Percentiles rank a stretch among this genome's conserved stretches.
Evolutionary conservation across 2,113 vertebrate species (phyloP).

Genomic region (Mobula birostris): DNA sequence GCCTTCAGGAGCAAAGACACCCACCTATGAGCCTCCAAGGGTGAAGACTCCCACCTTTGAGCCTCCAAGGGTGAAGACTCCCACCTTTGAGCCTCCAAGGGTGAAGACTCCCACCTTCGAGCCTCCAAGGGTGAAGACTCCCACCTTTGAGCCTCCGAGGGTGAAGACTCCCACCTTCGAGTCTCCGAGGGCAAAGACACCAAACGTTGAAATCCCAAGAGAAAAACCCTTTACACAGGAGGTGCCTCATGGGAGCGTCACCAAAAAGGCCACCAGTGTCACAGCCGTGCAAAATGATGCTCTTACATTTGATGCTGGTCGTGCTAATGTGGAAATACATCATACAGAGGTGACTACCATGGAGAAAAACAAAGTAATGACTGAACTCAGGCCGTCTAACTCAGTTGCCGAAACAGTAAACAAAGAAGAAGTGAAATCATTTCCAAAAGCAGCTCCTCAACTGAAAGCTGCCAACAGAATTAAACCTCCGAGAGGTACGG

Average conservation of each 20-base stretch:
- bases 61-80: slow-evolving; percentile 42
- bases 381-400: slow-evolving; percentile 42
- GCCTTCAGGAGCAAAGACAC: slow-evolving; percentile 44
- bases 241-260: slow-evolving; percentile 49
- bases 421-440: slow-evolving; percentile 9
- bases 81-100: slow-evolving; percentile 42
- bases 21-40: slow-evolving; percentile 42
- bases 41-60: slow-evolving; percentile 40
- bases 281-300: slow-evolving; percentile 49
- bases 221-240: slow-evolving; percentile 48
- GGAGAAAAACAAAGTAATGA: slow-evolving; percentile 47
- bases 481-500: slow-evolving; percentile 53
- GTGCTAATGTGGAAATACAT: slow-evolving; percentile 40
- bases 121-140: slow-evolving; percentile 44
- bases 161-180: slow-evolving; percentile 43
- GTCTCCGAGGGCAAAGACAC: slow-evolving; percentile 32
- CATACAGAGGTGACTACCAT: slow-evolving; percentile 48
- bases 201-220: slow-evolving; percentile 36
- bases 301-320: slow-evolving; percentile 49
- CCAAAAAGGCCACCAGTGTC: slow-evolving; percentile 53
- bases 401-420: slow-evolving; percentile 41
- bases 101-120: slow-evolving; percentile 41
- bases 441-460: slow-evolving; percentile 44
- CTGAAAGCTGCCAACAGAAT: slow-evolving; percentile 44
- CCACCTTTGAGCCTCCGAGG: slow-evolving; percentile 44